Base-by-base conservation (phyloP, 2,888 invertebrate species). In the Cheilosia urbana region DNA sequence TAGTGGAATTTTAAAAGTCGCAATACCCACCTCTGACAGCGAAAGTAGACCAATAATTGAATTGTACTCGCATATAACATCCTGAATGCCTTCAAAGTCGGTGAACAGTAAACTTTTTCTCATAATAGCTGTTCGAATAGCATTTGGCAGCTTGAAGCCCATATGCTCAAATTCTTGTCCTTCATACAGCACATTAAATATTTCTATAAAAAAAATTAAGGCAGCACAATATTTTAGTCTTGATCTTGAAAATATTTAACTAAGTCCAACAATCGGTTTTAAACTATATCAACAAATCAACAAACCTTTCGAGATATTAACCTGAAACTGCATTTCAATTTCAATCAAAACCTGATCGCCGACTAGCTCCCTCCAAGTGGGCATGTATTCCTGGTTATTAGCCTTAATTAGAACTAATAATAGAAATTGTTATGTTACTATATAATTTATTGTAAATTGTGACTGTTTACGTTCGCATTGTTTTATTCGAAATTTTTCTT, bases 121-220 rank as follows among this genome's bases (percentile, higher is more conserved):
- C 89, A 93, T 93, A 19, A 93, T 93, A 0, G 94, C 93, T 76
- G 94, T 93, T 51, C 93, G 92, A 19, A 95, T 89, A 2, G 92
- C 91, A 0, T 92, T 90, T 0, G 94, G 94, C 55, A 95, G 88
- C 40, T 92, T 89, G 87, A 94, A 95, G 2, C 96, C 96, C 51
- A 96, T 90, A 88, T 94, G 94, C 89, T 96, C 96, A 92, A 97
- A 93, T 2, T 96, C 92, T 90, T 96, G 96, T 0, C 96, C 95
- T 90, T 96, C 96, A 24, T 94, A 94, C 88, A 96, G 94, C 0
- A 95, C 92, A 73, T 95, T 94, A 88, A 96, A 96, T 34, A 97
- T 93, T 4, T 94, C 93, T 87, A 24, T 0, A 73, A 84, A 24
- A 27, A 11, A n/a, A 34, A 27, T 58, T 58, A 51, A 7, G 27